Percentiles rank a stretch among this genome's conserved stretches.
These are phyloP conservation scores for Drosophila lacteicornis DNA, from an alignment of 1,140 invertebrate species.

Conservation along the genomic window DNA sequence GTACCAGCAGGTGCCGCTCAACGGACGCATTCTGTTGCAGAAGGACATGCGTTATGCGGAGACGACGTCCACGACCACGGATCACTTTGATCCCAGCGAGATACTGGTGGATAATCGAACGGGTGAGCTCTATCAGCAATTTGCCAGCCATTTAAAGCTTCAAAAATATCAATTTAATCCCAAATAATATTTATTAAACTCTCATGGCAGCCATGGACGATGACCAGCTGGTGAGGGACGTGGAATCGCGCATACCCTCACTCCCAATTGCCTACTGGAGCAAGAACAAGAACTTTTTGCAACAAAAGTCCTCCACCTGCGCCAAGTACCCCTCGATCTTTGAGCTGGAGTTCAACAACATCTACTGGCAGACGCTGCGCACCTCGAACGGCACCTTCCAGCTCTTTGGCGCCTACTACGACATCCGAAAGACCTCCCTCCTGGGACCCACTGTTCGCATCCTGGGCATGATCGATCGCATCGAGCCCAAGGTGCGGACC, in stretches of 20 bases:
- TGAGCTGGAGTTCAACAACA: constrained; percentile 95
- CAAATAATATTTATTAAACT: not conserved
- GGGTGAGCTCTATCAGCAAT: constrained; percentile 42
- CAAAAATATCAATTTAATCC: not conserved
- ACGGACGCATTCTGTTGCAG: constrained; percentile 78
- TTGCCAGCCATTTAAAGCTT: not conserved
- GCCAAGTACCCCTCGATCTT: constrained; percentile 93
- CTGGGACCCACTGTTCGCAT: constrained; percentile 93
- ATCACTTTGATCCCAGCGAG: constrained; percentile 82
- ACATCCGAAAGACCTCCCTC: constrained; percentile 90
- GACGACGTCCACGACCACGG: constrained; percentile 83
- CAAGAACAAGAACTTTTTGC: constrained; percentile 90
- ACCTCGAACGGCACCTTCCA: constrained; percentile 94
- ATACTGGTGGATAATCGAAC: constrained; percentile 84
- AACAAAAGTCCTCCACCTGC: constrained; percentile 89
- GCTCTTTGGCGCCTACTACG: constrained; percentile 95
- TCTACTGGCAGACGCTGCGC: constrained; percentile 94
- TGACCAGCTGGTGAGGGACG: constrained; percentile 90
- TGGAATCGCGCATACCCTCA: constrained; percentile 91
- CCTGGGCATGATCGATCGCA: constrained; percentile 95
- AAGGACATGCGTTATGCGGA: constrained; percentile 80
- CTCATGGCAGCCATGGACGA: constrained; percentile 87
- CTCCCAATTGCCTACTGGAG: constrained; percentile 94
- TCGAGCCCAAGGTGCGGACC: constrained; percentile 92
- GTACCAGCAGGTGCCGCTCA: constrained; percentile 73